Conservation (phyloP, 2,888 invertebrate genomes). For the Punctoribates punctum region DNA sequence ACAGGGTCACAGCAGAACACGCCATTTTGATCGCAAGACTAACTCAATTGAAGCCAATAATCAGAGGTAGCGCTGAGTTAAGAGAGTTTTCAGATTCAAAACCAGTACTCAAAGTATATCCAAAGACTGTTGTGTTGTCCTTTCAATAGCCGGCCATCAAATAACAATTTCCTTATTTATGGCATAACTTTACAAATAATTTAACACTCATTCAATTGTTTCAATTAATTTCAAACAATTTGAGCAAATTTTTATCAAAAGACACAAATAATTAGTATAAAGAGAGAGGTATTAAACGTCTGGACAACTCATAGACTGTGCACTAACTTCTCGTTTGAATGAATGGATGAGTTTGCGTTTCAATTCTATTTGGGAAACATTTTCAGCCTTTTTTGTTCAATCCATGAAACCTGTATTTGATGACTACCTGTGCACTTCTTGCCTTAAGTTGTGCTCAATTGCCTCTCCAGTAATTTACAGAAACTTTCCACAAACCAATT, state of each 20-base stretch:
- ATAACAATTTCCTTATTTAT: background rate
- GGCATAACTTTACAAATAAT: background rate
- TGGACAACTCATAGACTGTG: background rate
- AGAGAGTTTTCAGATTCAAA: background rate
- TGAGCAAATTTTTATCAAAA: background rate
- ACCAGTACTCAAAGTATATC: background rate
- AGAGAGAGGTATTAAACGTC: background rate
- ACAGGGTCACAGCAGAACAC: slow-evolving; percentile 74
- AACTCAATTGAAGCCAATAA: background rate
- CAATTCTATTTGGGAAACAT: slow-evolving; percentile 26
- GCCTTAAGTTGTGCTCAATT: too few relatives aligned
- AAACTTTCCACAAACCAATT: too few relatives aligned
- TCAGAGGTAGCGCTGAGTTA: slow-evolving; percentile 18
- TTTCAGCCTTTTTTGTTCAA: slow-evolving; percentile 21
- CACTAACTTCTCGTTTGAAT: background rate
- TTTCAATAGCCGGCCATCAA: slow-evolving; percentile 3
- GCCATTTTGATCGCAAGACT: slow-evolving; percentile 47
- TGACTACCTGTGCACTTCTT: too few relatives aligned
- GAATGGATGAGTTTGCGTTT: slow-evolving; percentile 12
- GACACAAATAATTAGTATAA: background rate
- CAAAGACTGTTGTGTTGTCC: background rate
- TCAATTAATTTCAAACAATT: background rate
- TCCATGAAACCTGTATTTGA: background rate
- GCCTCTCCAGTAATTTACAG: too few relatives aligned
- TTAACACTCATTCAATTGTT: too few relatives aligned